Evolutionary conservation across 2,888 invertebrate species (phyloP).

Genomic region (Clusia tigrina): DNA sequence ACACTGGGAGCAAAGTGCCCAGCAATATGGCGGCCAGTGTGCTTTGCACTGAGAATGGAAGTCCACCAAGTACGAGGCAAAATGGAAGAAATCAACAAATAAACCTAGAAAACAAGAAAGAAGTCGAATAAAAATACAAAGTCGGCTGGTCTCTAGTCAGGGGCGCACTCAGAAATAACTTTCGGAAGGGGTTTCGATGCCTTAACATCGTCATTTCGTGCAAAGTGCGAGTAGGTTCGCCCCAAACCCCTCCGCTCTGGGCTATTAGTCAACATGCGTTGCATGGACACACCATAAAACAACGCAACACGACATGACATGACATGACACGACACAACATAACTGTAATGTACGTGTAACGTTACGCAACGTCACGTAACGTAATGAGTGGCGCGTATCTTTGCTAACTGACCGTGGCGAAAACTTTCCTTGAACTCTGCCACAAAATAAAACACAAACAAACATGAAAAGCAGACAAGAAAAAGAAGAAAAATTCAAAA

Average conservation of each 20-base stretch:
- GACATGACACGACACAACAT: too few relatives aligned
- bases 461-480: background rate
- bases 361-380: too few relatives aligned
- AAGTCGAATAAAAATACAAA: background rate
- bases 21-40: conserved; percentile 15
- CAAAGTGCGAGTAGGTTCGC: too few relatives aligned
- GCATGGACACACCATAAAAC: background rate
- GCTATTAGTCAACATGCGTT: background rate
- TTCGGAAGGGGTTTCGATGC: too few relatives aligned
- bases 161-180: too few relatives aligned
- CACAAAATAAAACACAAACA: background rate
- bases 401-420: background rate
- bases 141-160: background rate
- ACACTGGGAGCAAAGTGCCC: background rate
- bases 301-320: conserved; percentile 8
- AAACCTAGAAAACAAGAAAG: background rate
- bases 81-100: background rate
- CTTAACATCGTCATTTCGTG: too few relatives aligned
- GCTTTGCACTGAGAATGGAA: background rate
- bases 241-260: too few relatives aligned
- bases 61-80: background rate
- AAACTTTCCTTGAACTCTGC: conserved; percentile 24
- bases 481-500: background rate
- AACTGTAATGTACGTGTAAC: too few relatives aligned
- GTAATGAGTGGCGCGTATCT: too few relatives aligned